Percentiles rank a stretch among this genome's conserved stretches.
These are phyloP conservation scores for Rhodophaea formosa DNA, from an alignment of 2,888 invertebrate species.

Conservation along the genomic window DNA sequence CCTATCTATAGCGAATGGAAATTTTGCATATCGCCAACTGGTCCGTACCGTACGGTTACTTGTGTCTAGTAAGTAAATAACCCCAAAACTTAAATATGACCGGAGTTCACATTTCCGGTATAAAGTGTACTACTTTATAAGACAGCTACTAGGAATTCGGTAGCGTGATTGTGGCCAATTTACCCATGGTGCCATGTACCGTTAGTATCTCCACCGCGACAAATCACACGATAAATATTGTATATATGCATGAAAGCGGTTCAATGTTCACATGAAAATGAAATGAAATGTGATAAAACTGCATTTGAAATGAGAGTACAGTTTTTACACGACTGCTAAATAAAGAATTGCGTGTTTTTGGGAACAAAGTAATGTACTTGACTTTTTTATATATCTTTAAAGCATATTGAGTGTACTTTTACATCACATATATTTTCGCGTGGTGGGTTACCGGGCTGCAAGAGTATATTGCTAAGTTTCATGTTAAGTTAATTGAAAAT, in stretches of 20 bases:
- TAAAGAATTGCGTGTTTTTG: no score
- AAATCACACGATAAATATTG: constrained; percentile 56
- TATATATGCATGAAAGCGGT: constrained; percentile 47
- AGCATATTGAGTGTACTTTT: no score
- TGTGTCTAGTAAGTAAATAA: no score
- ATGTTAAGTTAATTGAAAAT: no score
- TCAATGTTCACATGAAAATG: constrained; percentile 33
- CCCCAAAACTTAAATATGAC: background rate
- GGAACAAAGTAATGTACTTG: no score
- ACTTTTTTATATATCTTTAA: no score
- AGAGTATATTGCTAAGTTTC: no score
- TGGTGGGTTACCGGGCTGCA: no score
- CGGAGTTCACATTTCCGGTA: constrained; percentile 19
- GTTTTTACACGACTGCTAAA: background rate
- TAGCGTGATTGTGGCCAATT: constrained; percentile 75
- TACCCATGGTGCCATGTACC: constrained; percentile 59
- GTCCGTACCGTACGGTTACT: no score
- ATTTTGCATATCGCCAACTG: no score
- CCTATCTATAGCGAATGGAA: no score
- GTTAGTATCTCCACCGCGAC: constrained; percentile 65
- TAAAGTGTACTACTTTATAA: constrained; percentile 40
- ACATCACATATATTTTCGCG: no score
- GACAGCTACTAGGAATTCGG: constrained; percentile 56
- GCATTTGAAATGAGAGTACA: background rate
- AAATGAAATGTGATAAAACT: constrained; percentile 26